A percentile compares a stretch with the other conserved stretches of the same genome.
phyloP scores from a whole-genome alignment of 2,797 vertebrate genomes.

The Xiphorhynchus erythropygius region DNA sequence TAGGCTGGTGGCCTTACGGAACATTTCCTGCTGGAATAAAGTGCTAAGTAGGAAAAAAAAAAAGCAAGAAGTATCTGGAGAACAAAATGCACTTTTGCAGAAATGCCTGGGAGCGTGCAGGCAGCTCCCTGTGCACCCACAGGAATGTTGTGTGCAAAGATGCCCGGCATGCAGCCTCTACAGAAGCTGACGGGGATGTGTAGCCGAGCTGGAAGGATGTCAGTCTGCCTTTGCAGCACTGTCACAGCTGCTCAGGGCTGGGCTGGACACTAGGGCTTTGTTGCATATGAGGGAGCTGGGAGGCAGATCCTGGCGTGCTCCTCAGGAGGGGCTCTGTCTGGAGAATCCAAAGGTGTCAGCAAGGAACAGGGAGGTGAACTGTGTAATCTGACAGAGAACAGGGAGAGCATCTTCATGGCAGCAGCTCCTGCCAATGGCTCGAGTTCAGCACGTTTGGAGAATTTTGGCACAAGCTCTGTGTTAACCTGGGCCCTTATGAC shows the following conservation, averaged over 20 bases:
- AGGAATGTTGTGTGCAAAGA: not conserved
- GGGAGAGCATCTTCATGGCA: not conserved
- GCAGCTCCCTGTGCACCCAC: not conserved
- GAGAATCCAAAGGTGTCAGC: not conserved
- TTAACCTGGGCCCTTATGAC: not conserved
- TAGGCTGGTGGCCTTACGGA: not conserved
- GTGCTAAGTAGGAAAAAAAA: not conserved
- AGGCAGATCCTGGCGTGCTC: not conserved
- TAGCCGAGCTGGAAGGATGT: not conserved
- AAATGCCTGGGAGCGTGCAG: not conserved
- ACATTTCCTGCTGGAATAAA: not conserved
- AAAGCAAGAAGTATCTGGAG: not conserved
- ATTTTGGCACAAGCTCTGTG: not conserved
- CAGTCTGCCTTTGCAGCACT: slow-evolving; percentile 14
- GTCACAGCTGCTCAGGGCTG: not conserved
- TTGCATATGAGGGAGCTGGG: not conserved
- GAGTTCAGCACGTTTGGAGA: not conserved
- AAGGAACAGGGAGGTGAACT: not conserved
- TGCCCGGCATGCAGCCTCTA: not conserved
- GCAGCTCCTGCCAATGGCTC: not conserved
- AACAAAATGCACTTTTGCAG: not conserved
- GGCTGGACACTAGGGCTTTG: not conserved
- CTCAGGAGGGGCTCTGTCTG: not conserved
- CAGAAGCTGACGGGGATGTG: not conserved
- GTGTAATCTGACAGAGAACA: not conserved